Conservation (phyloP, 2,888 invertebrate species). For the Harmothoe impar region DNA sequence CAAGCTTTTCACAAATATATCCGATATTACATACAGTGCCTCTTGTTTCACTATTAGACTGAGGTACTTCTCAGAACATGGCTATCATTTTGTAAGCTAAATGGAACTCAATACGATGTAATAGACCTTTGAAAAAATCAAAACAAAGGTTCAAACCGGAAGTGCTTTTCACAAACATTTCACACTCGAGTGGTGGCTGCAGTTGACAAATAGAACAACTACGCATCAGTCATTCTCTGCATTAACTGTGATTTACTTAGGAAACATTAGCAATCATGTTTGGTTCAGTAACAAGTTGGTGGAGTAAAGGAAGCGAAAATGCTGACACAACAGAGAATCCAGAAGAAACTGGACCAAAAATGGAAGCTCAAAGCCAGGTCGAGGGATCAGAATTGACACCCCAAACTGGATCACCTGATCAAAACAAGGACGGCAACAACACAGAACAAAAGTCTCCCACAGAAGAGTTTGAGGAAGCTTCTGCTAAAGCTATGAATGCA, state of each 20-base stretch:
- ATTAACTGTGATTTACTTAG: not conserved
- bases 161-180: not conserved
- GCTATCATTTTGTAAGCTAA: too few species aligned
- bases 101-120: not conserved
- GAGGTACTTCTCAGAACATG: too few species aligned
- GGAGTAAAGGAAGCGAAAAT: not conserved
- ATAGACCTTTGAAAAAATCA: conserved; percentile 14
- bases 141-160: conserved; percentile 35
- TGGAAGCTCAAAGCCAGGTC: not conserved
- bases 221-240: not conserved
- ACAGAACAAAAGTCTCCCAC: conserved; percentile 11
- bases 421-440: conserved; percentile 36
- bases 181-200: not conserved
- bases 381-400: conserved; percentile 20
- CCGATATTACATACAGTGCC: too few species aligned
- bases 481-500: conserved; percentile 80
- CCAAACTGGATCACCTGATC: conserved; percentile 35
- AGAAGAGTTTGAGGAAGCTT: conserved; percentile 78
- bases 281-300: conserved; percentile 58
- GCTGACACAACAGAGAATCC: not conserved
- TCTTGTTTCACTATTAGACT: too few species aligned
- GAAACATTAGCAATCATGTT: not conserved
- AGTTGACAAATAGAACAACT: conserved; percentile 1
- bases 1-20: not conserved
- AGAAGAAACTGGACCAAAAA: not conserved